Conservation (phyloP, 2,888 invertebrate genomes). For the Tillus elongatus region DNA sequence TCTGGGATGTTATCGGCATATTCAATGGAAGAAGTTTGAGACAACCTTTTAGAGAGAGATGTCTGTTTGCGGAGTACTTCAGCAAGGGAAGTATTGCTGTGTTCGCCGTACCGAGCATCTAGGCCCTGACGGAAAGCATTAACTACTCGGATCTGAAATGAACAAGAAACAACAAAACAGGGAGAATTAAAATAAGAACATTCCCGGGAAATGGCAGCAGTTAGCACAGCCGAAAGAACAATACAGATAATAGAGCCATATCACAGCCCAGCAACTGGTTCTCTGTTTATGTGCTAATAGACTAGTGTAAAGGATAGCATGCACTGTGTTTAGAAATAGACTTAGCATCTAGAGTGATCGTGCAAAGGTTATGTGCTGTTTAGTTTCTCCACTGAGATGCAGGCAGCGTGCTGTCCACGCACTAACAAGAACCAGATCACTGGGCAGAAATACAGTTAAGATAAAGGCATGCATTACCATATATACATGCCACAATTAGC, state of each 20-base stretch:
- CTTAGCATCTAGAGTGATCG: no score
- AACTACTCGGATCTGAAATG: conserved; percentile 97
- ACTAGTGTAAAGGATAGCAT: no score
- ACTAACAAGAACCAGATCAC: no score
- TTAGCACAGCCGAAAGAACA: conserved; percentile 40
- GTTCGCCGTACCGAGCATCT: conserved; percentile 88
- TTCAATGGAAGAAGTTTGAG: conserved; percentile 86
- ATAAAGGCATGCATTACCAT: no score
- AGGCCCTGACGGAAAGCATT: conserved; percentile 99
- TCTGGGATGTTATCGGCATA: conserved; percentile 83
- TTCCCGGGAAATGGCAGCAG: conserved; percentile 37
- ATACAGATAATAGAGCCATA: conserved; percentile 28
- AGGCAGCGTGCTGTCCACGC: no score
- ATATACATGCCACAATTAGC: conserved; percentile 36
- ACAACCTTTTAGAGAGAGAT: conserved; percentile 83
- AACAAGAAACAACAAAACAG: conserved; percentile 45
- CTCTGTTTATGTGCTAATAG: no score
- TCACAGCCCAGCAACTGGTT: conserved; percentile 28
- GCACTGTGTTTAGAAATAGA: no score
- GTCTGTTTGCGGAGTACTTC: conserved; percentile 91
- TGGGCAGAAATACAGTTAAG: no score
- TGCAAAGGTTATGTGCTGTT: no score
- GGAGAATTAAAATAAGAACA: conserved; percentile 43
- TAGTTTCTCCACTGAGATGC: no score
- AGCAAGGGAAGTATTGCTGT: conserved; percentile 84